Conservation (phyloP, 2,888 invertebrate species). For the Nebria brevicollis region DNA sequence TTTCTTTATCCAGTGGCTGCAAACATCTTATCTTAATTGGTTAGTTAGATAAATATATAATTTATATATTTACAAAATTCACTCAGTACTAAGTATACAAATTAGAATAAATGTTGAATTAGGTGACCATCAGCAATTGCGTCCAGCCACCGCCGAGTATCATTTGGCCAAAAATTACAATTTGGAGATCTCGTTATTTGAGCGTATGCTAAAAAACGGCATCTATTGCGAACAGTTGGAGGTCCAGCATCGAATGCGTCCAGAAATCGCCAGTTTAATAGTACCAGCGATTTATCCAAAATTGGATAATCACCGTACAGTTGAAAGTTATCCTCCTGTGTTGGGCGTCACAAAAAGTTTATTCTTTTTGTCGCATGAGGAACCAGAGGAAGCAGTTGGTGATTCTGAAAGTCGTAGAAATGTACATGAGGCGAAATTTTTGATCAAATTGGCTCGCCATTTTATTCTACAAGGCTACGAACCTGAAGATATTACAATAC, state of each 20-base stretch:
- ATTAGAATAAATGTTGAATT: conserved; percentile 31
- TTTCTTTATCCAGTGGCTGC: conserved; percentile 76
- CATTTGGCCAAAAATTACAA: conserved; percentile 73
- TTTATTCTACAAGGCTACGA: conserved; percentile 71
- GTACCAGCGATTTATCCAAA: conserved; percentile 75
- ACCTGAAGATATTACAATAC: conserved; percentile 74
- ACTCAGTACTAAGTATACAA: too few species aligned
- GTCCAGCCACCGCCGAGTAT: conserved; percentile 77
- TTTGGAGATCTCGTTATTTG: conserved; percentile 83
- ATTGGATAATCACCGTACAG: conserved; percentile 70
- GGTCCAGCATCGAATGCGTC: conserved; percentile 82
- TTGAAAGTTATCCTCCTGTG: conserved; percentile 67
- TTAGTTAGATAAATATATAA: conserved; percentile 53
- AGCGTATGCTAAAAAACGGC: conserved; percentile 78
- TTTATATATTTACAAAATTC: not conserved
- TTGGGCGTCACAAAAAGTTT: conserved; percentile 71
- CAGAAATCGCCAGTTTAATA: conserved; percentile 69
- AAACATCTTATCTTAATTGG: conserved; percentile 88
- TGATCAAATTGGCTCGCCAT: conserved; percentile 70
- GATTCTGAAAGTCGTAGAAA: conserved; percentile 72
- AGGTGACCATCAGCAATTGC: conserved; percentile 85
- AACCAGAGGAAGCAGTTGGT: conserved; percentile 66
- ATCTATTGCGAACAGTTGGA: conserved; percentile 69
- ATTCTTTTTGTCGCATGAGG: conserved; percentile 74
- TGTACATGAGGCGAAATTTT: conserved; percentile 71